phyloP scores from a whole-genome alignment of 92 coral and sea anemone genomes.

The Ricordea florida region DNA sequence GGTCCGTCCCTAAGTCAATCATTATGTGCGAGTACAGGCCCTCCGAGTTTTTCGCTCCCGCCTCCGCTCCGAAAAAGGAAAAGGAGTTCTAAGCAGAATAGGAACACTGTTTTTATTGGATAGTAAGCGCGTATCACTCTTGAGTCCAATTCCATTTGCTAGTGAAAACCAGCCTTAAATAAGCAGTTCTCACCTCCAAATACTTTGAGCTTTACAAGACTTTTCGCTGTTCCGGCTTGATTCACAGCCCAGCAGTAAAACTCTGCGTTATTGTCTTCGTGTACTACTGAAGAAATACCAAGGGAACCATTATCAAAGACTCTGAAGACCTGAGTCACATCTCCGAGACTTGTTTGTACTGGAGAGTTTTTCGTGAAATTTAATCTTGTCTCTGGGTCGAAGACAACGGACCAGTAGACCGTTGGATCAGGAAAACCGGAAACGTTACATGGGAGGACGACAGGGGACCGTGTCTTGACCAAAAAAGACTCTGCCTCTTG shows the following conservation, averaged over 20 bases:
- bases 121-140: too few species aligned
- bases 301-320: slow-evolving; percentile 21
- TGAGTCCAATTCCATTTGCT: not conserved
- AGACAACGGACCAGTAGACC: slow-evolving; percentile 30
- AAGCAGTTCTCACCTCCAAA: not conserved
- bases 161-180: not conserved
- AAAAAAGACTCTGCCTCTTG: not conserved
- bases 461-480: not conserved
- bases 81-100: too few species aligned
- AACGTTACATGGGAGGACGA: slow-evolving; percentile 26
- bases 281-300: not conserved
- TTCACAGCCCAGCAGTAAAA: not conserved
- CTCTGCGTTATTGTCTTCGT: not conserved
- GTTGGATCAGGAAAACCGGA: slow-evolving; percentile 26
- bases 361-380: not conserved
- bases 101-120: too few species aligned
- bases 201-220: not conserved
- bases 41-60: too few species aligned
- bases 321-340: too few species aligned
- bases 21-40: too few species aligned
- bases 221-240: not conserved
- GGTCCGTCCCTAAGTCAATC: too few species aligned
- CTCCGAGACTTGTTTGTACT: too few species aligned
- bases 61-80: too few species aligned
- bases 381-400: not conserved